Conservation (phyloP, 2,888 invertebrate genomes). For the Hemaris fuciformis region DNA sequence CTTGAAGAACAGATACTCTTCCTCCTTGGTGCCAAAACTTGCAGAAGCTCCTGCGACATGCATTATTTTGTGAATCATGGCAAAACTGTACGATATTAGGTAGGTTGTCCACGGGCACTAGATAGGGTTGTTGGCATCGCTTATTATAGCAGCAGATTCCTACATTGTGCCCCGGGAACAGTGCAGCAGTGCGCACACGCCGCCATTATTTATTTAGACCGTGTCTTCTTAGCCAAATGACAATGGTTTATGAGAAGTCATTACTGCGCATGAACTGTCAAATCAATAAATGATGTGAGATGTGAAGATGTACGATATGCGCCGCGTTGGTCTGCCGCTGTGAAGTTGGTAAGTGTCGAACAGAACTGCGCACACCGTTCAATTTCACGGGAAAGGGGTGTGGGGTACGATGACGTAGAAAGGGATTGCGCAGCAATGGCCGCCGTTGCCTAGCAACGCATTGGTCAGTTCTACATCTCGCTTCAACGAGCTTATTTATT, state of each 20-base stretch:
- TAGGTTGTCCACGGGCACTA: neutral
- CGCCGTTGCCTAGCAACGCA: neutral
- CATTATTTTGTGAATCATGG: neutral
- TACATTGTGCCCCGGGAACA: neutral
- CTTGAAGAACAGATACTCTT: neutral
- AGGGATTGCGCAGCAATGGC: neutral
- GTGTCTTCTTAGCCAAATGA: neutral
- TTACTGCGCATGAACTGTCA: neutral
- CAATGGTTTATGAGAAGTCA: neutral
- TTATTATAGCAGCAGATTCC: neutral
- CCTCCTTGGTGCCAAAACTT: neutral
- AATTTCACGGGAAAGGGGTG: neutral
- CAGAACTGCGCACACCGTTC: neutral
- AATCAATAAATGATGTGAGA: neutral
- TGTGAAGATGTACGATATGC: neutral
- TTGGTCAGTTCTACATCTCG: neutral
- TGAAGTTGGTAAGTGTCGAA: neutral
- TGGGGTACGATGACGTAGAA: neutral
- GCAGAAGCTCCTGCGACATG: neutral
- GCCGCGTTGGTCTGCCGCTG: neutral
- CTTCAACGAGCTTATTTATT: neutral
- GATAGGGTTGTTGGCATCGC: neutral
- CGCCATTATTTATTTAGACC: neutral
- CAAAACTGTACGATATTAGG: neutral
- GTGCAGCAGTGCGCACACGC: neutral